These are phyloP conservation scores for Tuberolachnus salignus DNA, from an alignment of 2,888 invertebrate species.

Conservation along the genomic window DNA sequence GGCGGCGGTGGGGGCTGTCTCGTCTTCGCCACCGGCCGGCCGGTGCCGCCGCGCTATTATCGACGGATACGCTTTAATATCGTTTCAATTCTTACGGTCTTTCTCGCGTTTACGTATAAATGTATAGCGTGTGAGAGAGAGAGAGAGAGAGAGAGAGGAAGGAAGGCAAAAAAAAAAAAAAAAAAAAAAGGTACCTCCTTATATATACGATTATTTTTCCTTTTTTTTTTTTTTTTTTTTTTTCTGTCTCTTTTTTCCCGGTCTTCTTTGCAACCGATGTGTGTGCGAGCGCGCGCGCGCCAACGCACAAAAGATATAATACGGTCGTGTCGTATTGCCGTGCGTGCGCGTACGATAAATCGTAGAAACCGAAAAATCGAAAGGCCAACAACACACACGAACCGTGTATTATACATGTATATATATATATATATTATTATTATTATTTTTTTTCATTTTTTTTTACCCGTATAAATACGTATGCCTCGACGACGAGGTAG, in stretches of 20 bases:
- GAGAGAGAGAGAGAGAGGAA: neutral
- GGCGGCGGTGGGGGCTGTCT: neutral
- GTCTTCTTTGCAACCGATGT: neutral
- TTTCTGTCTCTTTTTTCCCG: no score
- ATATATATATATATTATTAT: neutral
- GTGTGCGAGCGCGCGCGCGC: neutral
- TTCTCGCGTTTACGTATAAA: no score
- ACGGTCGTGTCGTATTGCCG: no score
- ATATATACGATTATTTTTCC: neutral
- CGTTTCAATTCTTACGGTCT: slow-evolving; percentile 16
- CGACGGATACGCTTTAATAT: slow-evolving; percentile 39
- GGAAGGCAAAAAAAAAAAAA: neutral
- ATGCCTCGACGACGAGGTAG: no score
- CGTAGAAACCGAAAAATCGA: slow-evolving; percentile 38
- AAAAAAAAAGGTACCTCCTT: neutral
- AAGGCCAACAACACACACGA: slow-evolving; percentile 26
- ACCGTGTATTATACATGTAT: neutral
- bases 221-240: no score
- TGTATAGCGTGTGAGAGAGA: no score
- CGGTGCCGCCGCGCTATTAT: slow-evolving; percentile 10
- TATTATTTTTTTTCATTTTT: no score
- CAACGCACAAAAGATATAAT: no score
- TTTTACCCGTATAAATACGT: no score
- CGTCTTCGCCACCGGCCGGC: no score
- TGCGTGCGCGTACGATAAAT: slow-evolving; percentile 19